A percentile compares a stretch with the other conserved stretches of the same genome.
These are phyloP conservation scores for Melanogrammus aeglefinus DNA, from an alignment of 2,797 vertebrate species.

Conservation along the genomic window DNA sequence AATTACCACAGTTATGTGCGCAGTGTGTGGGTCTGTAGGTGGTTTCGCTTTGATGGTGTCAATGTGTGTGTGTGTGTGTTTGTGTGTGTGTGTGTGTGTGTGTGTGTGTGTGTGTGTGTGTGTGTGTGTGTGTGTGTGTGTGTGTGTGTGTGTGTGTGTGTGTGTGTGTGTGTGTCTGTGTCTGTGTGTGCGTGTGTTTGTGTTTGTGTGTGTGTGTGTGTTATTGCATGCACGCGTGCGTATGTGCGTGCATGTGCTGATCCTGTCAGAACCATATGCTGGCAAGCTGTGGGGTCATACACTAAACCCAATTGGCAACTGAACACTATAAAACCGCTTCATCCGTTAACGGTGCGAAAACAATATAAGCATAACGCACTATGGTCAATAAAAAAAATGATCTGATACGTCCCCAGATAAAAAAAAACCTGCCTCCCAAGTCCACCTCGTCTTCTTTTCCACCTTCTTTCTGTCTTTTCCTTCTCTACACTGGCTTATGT, in stretches of 20 bases:
- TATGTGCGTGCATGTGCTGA: slow-evolving; percentile 17
- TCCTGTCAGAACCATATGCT: slow-evolving; percentile 88
- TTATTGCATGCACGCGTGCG: slow-evolving; percentile 19
- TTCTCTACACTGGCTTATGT: slow-evolving; percentile 62
- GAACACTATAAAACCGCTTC: slow-evolving; percentile 12
- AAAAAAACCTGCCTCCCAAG: slow-evolving; percentile 42
- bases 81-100: slow-evolving; percentile 8
- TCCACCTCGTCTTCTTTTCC: slow-evolving; percentile 26
- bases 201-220: slow-evolving; percentile 8
- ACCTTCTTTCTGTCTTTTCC: slow-evolving; percentile 37
- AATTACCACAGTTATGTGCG: no score
- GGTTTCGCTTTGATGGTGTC: no score
- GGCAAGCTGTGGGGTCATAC: slow-evolving; percentile 76
- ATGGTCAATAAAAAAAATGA: neutral
- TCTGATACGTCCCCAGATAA: neutral
- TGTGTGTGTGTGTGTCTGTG: slow-evolving; percentile 7
- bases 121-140: slow-evolving; percentile 20
- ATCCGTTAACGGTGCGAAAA: neutral
- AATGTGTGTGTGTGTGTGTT: no score
- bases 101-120: slow-evolving; percentile 8
- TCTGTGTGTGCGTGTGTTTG: slow-evolving; percentile 21
- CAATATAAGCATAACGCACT: neutral
- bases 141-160: slow-evolving; percentile 8
- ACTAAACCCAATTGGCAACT: slow-evolving; percentile 32
- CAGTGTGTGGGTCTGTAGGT: no score